Percentiles rank a stretch among this genome's conserved stretches.
Evolutionary conservation across 2,888 invertebrate genomes (phyloP).

Genomic region (Caenorhabditis sinica): DNA sequence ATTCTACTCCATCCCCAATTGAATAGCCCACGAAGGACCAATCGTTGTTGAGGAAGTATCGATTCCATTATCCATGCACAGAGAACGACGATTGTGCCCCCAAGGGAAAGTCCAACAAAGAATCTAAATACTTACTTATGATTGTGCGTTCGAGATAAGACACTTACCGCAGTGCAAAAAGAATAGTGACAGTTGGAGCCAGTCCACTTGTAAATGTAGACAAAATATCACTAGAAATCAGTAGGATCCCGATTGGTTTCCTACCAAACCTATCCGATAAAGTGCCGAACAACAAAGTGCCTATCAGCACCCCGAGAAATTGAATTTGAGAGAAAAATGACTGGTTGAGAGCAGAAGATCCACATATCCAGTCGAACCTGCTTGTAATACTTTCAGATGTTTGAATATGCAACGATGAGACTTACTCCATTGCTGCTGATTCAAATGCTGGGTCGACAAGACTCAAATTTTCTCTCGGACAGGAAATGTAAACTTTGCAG

Average conservation of each 20-base stretch:
- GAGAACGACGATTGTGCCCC: constrained; percentile 78
- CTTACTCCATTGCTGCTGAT: constrained; percentile 76
- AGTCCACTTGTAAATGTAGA: constrained; percentile 44
- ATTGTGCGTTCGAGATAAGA: too few relatives aligned
- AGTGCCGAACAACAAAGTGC: constrained; percentile 77
- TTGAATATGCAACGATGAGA: background rate
- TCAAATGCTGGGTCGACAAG: constrained; percentile 61
- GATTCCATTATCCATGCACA: constrained; percentile 81
- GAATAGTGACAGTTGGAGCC: constrained; percentile 18
- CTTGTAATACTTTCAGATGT: too few relatives aligned
- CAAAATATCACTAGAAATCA: constrained; percentile 67
- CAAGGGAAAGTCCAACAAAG: constrained; percentile 73
- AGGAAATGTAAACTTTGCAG: background rate
- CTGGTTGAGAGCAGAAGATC: constrained; percentile 62
- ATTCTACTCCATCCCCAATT: constrained; percentile 79
- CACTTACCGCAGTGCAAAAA: constrained; percentile 47
- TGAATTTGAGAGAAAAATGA: constrained; percentile 76
- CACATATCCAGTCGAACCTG: constrained; percentile 79
- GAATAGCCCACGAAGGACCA: constrained; percentile 81
- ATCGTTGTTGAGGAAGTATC: constrained; percentile 79
- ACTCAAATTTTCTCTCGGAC: constrained; percentile 29
- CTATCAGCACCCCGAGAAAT: constrained; percentile 66
- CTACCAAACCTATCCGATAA: constrained; percentile 68
- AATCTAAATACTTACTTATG: constrained; percentile 48
- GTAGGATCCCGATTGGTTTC: constrained; percentile 67